These are phyloP conservation scores for Radopholus similis DNA, from an alignment of 1,140 invertebrate genomes.

Conservation along the genomic window DNA sequence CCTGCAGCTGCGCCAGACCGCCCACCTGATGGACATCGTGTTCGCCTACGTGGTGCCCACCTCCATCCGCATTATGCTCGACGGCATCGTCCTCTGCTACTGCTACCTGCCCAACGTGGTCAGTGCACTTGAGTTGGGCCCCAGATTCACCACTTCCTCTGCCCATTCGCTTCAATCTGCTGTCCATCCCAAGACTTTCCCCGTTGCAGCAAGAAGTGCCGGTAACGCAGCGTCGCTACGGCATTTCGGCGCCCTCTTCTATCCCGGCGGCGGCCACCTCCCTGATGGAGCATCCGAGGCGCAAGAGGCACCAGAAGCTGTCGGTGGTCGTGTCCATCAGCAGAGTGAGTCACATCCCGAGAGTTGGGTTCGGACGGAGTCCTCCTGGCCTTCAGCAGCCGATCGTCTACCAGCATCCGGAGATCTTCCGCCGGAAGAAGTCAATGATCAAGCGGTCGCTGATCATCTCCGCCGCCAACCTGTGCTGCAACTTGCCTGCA, in stretches of 20 bases:
- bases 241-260: conserved; percentile 36
- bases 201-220: conserved; percentile 36
- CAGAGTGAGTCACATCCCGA: not conserved
- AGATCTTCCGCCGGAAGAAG: conserved; percentile 35
- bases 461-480: conserved; percentile 52
- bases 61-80: conserved; percentile 42
- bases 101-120: conserved; percentile 45
- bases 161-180: conserved; percentile 45
- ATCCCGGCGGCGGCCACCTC: conserved; percentile 1
- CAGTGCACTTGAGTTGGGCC: conserved; percentile 10
- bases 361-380: too few species aligned
- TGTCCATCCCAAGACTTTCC: too few species aligned
- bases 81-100: conserved; percentile 46
- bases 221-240: conserved; percentile 34
- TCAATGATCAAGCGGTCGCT: conserved; percentile 54
- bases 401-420: conserved; percentile 25
- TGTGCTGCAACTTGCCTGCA: conserved; percentile 52
- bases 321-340: conserved; percentile 18
- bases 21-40: conserved; percentile 49
- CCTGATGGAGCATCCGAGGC: conserved; percentile 9
- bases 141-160: too few species aligned
- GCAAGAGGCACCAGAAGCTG: conserved; percentile 19
- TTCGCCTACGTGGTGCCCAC: conserved; percentile 51
- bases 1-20: conserved; percentile 15
- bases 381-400: conserved; percentile 33